Evolutionary conservation across 2,113 vertebrate genomes (phyloP), one percentile per base, ranked within the genome.

Genomic region (Dromiciops gliroides): DNA sequence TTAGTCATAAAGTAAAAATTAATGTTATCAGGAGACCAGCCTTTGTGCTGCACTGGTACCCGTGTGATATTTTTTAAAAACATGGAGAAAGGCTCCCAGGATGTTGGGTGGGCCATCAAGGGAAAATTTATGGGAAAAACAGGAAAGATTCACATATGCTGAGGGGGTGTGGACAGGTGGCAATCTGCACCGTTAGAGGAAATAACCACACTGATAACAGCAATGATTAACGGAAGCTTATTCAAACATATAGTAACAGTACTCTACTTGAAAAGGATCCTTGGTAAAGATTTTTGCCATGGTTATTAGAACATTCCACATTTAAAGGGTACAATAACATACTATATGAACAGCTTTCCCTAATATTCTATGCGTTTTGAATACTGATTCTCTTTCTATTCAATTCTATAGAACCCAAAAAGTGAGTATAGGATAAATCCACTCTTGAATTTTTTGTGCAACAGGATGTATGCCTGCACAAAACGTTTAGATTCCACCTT

Each of bases 381-480:
- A n/a, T 1, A n/a, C 16, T 44, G 19, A 23, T 83, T 83, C 44
- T 83, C 60, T 75, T n/a, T 83, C 67, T n/a, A 83, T n/a, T 67
- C 0, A 95, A 60, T 94, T 95, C 47, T 94, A 0, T 56, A 90
- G 48, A 93, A 28, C 23, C 48, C 49, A 90, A 90, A 83, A 89
- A 23, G 3, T 83, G 6, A 83, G 37, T 51, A 94, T 31, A 94
- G 75, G 53, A 49, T 49, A 89, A 96, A 94, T 95, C 24, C 83
- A 92, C 93, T 28, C 90, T 88, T 93, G n/a, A 93, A 51, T 93
- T 44, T 51, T 93, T 23, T 93, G 11, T 92, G 48, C 10, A 90
- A 91, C 2, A 88, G n/a, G 14, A 93, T 89, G 56, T 67, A 95
- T 89, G 12, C 53, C 8, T 75, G 47, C 60, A 37, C 23, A 89